Base-by-base conservation (phyloP, 2,113 vertebrate species). In the Cricetomys ansorgei region DNA sequence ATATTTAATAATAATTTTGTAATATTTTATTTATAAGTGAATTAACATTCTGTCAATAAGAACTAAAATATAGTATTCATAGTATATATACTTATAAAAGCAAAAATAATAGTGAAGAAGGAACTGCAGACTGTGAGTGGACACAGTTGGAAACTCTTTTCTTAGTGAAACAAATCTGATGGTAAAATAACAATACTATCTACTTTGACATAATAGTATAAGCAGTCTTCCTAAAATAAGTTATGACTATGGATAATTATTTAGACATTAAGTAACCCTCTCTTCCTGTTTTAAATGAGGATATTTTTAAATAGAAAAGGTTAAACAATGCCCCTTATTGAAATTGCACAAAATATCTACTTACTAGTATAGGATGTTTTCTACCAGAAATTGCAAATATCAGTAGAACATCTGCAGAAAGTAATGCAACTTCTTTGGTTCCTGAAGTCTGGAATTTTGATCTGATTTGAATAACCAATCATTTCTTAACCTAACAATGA, bases 401-500 rank as follows among this genome's bases (percentile, higher is more conserved):
- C 19, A 70, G 16, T 70, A 43, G 57, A 83, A 80, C 53, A 88
- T 77, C 67, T 76, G 11, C 55, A 81, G 6, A 89, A 10, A 23
- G 70, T 91, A 67, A 76, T 43, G 81, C 21, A 69, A 65, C 10
- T 94, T 29, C 69, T 93, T 76, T 75, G 29, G 34, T 91, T 89
- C 25, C 72, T 86, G 75, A 96, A 96, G 27, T 84, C 59, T 96
- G 86, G 1, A 96, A 31, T 0, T 86, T 86, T 81, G 91, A 69
- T 86, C 34, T 72, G 31, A 81, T 77, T 90, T 89, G 90, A 93
- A 86, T 17, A 84, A 11, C n/a, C 3, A 77, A 59, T 15, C 48
- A 34, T 40, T 72, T 72, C 37, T 75, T 73, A 96, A 48, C 55
- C 80, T 77, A 84, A 0, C 1, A 96, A 45, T 53, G 21, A 81